Conservation (phyloP, 1,140 invertebrate species). For the Drosophila mojavensis region DNA sequence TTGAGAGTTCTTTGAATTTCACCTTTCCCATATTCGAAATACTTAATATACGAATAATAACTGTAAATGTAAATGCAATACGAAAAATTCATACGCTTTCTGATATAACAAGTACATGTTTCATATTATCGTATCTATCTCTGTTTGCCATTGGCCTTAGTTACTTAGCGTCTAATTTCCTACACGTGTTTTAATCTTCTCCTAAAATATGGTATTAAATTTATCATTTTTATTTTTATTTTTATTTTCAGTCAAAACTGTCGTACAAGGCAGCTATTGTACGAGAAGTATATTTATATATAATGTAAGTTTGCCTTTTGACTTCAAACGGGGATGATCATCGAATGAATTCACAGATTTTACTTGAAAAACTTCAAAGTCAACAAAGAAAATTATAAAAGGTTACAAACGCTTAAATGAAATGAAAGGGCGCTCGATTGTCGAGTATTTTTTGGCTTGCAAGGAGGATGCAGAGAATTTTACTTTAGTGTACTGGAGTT, state of each 20-base stretch:
- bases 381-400: not conserved
- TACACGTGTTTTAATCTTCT: constrained; percentile 32
- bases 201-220: constrained; percentile 10
- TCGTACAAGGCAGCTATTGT: constrained; percentile 32
- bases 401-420: too few relatives aligned
- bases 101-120: constrained; percentile 32
- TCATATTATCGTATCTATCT: constrained; percentile 10
- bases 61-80: constrained; percentile 39
- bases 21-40: constrained; percentile 80
- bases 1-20: constrained; percentile 80
- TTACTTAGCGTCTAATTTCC: constrained; percentile 50
- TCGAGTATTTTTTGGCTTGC: too few relatives aligned
- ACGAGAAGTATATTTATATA: constrained; percentile 39
- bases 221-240: constrained; percentile 6
- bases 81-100: constrained; percentile 41
- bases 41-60: constrained; percentile 57
- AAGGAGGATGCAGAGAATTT: too few relatives aligned
- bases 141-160: constrained; percentile 30
- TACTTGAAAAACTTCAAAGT: not conserved
- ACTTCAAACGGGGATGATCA: not conserved
- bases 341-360: too few relatives aligned
- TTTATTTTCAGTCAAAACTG: constrained; percentile 64
- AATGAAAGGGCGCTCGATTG: too few relatives aligned
- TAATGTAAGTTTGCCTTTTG: constrained; percentile 12
- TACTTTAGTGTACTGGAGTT: too few relatives aligned